Base-by-base conservation (phyloP, 2,797 vertebrate species). In the Pampus argenteus region DNA sequence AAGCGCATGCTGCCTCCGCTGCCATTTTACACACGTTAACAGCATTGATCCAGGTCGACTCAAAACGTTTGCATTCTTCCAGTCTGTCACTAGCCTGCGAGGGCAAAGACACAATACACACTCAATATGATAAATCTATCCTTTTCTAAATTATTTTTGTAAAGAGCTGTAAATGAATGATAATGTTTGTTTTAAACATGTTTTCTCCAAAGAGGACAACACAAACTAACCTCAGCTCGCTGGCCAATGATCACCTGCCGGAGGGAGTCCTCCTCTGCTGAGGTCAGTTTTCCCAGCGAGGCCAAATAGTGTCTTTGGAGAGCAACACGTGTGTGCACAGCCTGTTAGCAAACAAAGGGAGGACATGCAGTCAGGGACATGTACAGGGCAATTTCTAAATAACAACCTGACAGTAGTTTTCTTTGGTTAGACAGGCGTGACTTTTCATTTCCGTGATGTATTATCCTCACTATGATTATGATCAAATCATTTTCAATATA, bases 161-260 rank as follows among this genome's bases (percentile, higher is more conserved):
- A n/a, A n/a, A n/a, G n/a, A n/a, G n/a, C n/a, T n/a, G n/a, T n/a
- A n/a, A n/a, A n/a, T n/a, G 2, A 25, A 44, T 28, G 15, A 17
- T 23, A 6, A 6, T 36, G 8, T 40, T 40, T 3, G 9, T 74
- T 57, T 20, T 23, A 13, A 51, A 22, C 2, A 22, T 1, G 1
- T 15, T 20, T 25, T 49, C 9, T 44, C 15, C 10, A 58, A 8
- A 18, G 34, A 48, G 23, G 25, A 13, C 10, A 67, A 47, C 25
- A 25, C 14, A 74, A 14, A 77, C 91, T 90, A 75, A 99, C 98
- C 93, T 97, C 95, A 34, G 96, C 95, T 84, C 97, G 93, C 81
- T 96, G 96, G 74, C 94, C 92, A 84, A 96, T 96, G 76, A 99
- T 96, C 78, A 96, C 95, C 81, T 97, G 95, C 95, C 95, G 96